phyloP scores from a whole-genome alignment of 2,888 invertebrate genomes.

The Siphlonurus alternatus region DNA sequence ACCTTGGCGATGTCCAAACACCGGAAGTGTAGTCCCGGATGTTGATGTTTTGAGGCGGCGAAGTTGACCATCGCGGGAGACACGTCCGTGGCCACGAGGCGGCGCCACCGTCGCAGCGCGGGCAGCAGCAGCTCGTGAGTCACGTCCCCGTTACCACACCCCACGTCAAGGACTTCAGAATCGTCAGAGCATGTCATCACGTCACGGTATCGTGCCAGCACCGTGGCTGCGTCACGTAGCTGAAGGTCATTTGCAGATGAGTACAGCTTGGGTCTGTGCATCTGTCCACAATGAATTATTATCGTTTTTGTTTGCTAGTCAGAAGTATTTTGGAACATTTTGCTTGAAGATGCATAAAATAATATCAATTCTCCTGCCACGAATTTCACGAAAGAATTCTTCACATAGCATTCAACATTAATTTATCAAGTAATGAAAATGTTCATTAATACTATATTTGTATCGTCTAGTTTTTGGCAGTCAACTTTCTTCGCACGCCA shows the following conservation, averaged over 20 bases:
- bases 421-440: too few species aligned
- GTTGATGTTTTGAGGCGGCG: constrained; percentile 36
- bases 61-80: constrained; percentile 52
- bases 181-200: constrained; percentile 37
- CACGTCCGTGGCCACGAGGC: constrained; percentile 47
- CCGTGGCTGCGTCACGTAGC: constrained; percentile 42
- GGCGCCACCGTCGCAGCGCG: constrained; percentile 26
- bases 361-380: too few species aligned
- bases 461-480: too few species aligned
- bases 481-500: too few species aligned
- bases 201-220: constrained; percentile 43
- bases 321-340: too few species aligned
- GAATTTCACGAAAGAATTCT: too few species aligned
- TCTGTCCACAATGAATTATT: too few species aligned
- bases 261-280: constrained; percentile 50
- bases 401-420: too few species aligned
- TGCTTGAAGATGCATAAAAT: too few species aligned
- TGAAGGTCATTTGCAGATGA: constrained; percentile 49
- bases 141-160: constrained; percentile 57
- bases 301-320: too few species aligned
- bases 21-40: constrained; percentile 26
- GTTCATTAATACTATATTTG: too few species aligned
- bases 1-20: constrained; percentile 39
- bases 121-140: constrained; percentile 44
- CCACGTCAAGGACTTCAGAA: constrained; percentile 38